Conservation (phyloP, 2,113 vertebrate genomes). For the Marmota monax region DNA sequence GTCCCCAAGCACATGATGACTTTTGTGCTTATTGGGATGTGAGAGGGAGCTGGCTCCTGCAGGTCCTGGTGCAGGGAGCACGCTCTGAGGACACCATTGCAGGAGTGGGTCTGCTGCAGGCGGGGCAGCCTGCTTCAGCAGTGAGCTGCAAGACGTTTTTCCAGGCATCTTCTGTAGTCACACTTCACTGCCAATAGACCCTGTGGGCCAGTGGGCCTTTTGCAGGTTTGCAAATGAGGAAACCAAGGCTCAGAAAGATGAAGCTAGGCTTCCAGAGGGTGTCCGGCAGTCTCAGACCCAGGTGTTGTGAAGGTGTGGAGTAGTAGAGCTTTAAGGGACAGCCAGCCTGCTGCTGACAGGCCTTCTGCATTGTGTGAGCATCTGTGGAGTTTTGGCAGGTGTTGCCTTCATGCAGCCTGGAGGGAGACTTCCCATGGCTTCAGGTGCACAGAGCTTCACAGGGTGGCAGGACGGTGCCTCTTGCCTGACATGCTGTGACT, state of each 20-base stretch:
- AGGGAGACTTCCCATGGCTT: background rate
- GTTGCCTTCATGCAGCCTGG: background rate
- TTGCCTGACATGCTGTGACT: rapidly evolving
- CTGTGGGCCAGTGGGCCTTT: background rate
- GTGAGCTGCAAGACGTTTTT: background rate
- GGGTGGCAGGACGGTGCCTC: background rate
- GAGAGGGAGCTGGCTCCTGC: background rate
- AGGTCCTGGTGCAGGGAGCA: background rate
- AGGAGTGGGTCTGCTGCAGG: background rate
- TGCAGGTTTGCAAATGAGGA: background rate
- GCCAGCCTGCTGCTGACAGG: background rate
- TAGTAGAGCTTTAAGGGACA: background rate
- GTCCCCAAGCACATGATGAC: rapidly evolving
- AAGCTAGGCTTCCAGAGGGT: background rate
- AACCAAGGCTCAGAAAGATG: background rate
- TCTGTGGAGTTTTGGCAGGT: background rate
- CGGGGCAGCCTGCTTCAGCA: background rate
- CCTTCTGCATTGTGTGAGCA: background rate
- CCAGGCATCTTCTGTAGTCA: too few species aligned
- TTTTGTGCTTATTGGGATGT: background rate
- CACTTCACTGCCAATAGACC: background rate
- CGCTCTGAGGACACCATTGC: too few species aligned
- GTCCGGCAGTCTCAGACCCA: too few species aligned
- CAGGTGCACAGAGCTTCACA: background rate
- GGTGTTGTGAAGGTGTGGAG: background rate